A percentile compares a stretch with the other conserved stretches of the same genome.
Evolutionary conservation across 2,888 invertebrate species (phyloP).

Genomic region (Standfussiana lucernea): DNA sequence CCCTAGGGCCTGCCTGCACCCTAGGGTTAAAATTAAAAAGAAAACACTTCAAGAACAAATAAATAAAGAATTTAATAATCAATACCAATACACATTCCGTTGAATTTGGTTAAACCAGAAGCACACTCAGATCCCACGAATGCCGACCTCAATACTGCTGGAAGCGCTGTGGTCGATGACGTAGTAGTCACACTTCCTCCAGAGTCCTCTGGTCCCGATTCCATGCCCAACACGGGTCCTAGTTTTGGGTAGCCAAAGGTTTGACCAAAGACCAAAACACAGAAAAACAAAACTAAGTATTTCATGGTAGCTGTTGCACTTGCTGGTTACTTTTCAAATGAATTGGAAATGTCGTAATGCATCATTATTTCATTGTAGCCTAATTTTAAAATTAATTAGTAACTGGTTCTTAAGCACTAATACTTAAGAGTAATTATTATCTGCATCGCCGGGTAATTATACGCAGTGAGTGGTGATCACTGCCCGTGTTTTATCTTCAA

Average conservation of each 20-base stretch:
- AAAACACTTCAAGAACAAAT: not conserved
- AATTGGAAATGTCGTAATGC: not conserved
- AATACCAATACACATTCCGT: slow-evolving; percentile 42
- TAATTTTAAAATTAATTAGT: slow-evolving; percentile 9
- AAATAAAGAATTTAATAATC: slow-evolving; percentile 35
- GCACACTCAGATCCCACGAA: slow-evolving; percentile 38
- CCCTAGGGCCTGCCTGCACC: too few relatives aligned
- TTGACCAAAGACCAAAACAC: slow-evolving; percentile 1
- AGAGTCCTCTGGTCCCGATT: not conserved
- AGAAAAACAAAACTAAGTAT: slow-evolving; percentile 13
- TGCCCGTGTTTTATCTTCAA: too few relatives aligned
- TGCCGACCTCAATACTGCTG: not conserved
- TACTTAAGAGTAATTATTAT: not conserved
- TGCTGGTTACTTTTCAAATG: not conserved
- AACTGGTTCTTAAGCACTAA: slow-evolving; percentile 10
- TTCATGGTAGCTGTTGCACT: slow-evolving; percentile 12
- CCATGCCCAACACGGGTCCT: not conserved
- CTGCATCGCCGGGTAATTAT: not conserved
- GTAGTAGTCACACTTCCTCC: not conserved
- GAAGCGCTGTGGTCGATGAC: not conserved
- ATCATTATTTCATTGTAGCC: not conserved
- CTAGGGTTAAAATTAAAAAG: not conserved
- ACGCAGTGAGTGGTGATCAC: too few relatives aligned
- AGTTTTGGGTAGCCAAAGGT: not conserved
- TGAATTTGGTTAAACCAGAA: slow-evolving; percentile 34